Evolutionary conservation across 2,113 vertebrate genomes (phyloP).

Genomic region (Siniperca knerii): DNA sequence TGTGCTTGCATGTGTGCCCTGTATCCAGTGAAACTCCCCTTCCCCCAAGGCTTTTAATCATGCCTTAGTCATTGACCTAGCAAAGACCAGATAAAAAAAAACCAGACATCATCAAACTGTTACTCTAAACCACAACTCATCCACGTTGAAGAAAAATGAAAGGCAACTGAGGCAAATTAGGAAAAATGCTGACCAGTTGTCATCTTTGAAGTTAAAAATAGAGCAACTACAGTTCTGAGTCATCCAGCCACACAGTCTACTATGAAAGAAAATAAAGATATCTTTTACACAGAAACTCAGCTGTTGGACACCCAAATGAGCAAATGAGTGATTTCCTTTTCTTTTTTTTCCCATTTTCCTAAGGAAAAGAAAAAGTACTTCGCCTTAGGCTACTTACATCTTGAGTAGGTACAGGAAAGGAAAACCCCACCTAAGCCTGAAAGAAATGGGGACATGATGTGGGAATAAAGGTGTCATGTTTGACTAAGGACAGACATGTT

Average conservation of each 20-base stretch:
- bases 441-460: neutral
- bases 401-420: neutral
- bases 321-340: neutral
- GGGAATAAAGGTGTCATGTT: neutral
- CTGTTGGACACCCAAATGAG: neutral
- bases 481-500: neutral
- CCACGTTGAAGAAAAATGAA: constrained; percentile 16
- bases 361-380: neutral
- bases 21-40: constrained; percentile 22
- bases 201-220: constrained; percentile 59
- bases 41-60: constrained; percentile 50
- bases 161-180: constrained; percentile 21
- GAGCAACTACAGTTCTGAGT: constrained; percentile 44
- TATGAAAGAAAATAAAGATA: constrained; percentile 13
- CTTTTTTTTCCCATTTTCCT: neutral
- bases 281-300: constrained; percentile 34
- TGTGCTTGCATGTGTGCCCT: constrained; percentile 45
- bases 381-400: neutral
- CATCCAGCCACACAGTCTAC: constrained; percentile 13
- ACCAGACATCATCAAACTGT: constrained; percentile 11
- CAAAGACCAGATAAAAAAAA: constrained; percentile 15
- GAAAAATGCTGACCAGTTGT: constrained; percentile 41
- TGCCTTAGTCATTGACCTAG: constrained; percentile 65
- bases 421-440: neutral
- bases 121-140: constrained; percentile 3